Base-by-base conservation (phyloP, 2,797 vertebrate genomes). In the Acridotheres tristis region DNA sequence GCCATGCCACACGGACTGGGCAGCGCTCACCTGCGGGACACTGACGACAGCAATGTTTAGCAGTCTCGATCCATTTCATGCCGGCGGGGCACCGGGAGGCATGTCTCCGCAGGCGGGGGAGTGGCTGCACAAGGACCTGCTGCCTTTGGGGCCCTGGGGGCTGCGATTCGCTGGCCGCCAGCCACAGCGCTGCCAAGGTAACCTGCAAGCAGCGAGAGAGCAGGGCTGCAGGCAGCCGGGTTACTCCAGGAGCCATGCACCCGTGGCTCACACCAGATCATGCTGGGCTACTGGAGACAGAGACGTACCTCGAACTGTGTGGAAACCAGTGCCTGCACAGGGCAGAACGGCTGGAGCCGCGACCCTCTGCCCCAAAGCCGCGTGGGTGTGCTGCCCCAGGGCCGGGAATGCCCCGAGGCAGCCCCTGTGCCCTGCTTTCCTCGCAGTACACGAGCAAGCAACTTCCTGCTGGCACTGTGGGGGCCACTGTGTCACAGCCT, bases 21-120 rank as follows among this genome's bases (percentile, higher is more conserved):
- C 7, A 2, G 65, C 7, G 72, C 97, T 96, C 94, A 97, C 98
- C 98, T 85, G 97, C 89, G 1, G 97, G 95, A 59, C 97, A 98
- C 22, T 2, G 95, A 13, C 0, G 1, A 47, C 98, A 98, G 79
- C 95, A 93, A 5, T 1, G 71, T 6, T 1, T 1, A 43, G 3
- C 57, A 3, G 0, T 0, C 29, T 53, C 4, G 0, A 93, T 25
- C 95, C 95, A 93, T 13, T 62, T 94, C 34, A 3, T 96, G 57
- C 68, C 85, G 0, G 6, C 0, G 0, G 91, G 84, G 34, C 96
- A 96, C 18, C 51, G 29, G 51, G 51, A 30, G 51, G 4, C 3
- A 7, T 48, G 8, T 57, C 91, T 92, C 34, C 2, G 29, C 5
- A 10, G 57, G 48, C 30, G 83, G 42, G 29, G 3, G 13, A 50